Evolutionary conservation across 2,113 vertebrate species (phyloP), one percentile per base, ranked within the genome.

Genomic region (Ophthalmolycus amberensis): DNA sequence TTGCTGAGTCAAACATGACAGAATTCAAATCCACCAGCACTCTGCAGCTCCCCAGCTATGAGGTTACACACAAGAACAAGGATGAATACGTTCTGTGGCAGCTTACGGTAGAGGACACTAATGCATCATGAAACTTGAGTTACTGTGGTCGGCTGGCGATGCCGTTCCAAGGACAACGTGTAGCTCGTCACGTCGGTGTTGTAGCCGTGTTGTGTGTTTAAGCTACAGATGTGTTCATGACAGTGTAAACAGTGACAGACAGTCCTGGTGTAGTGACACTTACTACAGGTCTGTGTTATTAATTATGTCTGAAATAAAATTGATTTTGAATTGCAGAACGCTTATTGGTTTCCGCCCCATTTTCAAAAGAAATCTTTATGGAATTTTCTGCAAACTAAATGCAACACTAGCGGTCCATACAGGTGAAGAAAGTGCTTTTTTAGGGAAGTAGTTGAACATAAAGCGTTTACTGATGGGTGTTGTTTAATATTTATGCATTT

Each of bases 111-210:
- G 86, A 83, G 75, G 79, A 86, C 79, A 82, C 77, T 68, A 58
- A 84, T 73, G 76, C 88, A 78, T 77, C 82, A 80, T 79, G 84
- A 85, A 82, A 75, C 72, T 71, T 75, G 71, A 59, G 79, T 68
- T 71, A 32, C 71, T 86, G 42, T 70, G 78, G 79, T 79, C 50
- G 71, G 59, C 82, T 60, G 64, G 63, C 38, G 65, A 37, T 40
- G 73, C 46, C 54, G 20, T 38, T 34, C 79, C 71, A 81, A 81
- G 70, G 88, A 66, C 67, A 79, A 34, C 8, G 15, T 79, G 25
- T 64, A 75, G 52, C 64, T 68, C 3, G 75, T 85, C 62, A 20
- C 71, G 68, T 76, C 65, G 66, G 76, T 25, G n/a, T 68, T 58
- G 78, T 14, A 68, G 79, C 46, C n/a, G 5, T 63, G 70, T 62